Conservation (phyloP, 1,140 invertebrate species). For the Lysiphlebus fabarum region DNA sequence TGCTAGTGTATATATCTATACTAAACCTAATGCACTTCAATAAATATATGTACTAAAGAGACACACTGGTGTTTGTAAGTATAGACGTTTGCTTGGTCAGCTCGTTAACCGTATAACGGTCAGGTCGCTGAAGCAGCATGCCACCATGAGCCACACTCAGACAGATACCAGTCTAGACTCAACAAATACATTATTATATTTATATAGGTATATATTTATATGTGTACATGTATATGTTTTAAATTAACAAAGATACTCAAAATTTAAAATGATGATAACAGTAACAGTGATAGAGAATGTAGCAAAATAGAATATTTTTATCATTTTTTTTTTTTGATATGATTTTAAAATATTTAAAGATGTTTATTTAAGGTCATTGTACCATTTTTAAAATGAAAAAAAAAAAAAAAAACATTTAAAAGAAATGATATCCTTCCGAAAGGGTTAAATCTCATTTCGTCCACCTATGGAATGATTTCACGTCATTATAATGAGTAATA, state of each 20-base stretch:
- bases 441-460: constrained; percentile 20
- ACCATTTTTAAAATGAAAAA: constrained; percentile 11
- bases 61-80: constrained; percentile 13
- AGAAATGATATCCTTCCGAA: constrained; percentile 22
- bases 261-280: too few species aligned
- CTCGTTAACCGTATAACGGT: constrained; percentile 55
- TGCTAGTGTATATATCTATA: constrained; percentile 32
- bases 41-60: constrained; percentile 12
- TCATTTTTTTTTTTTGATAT: too few species aligned
- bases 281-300: too few species aligned
- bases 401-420: too few species aligned
- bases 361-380: constrained; percentile 18
- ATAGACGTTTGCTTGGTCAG: constrained; percentile 32
- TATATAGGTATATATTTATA: too few species aligned
- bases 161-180: constrained; percentile 8
- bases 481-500: constrained; percentile 27
- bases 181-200: too few species aligned
- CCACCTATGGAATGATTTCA: constrained; percentile 20
- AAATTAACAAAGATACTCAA: too few species aligned
- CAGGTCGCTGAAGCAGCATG: constrained; percentile 35
- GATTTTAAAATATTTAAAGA: neutral
- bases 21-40: constrained; percentile 26
- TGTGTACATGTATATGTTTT: too few species aligned
- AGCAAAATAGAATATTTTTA: too few species aligned
- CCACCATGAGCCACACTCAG: constrained; percentile 17